Base-by-base conservation (phyloP, 2,113 vertebrate genomes). In the Balaeniceps rex region DNA sequence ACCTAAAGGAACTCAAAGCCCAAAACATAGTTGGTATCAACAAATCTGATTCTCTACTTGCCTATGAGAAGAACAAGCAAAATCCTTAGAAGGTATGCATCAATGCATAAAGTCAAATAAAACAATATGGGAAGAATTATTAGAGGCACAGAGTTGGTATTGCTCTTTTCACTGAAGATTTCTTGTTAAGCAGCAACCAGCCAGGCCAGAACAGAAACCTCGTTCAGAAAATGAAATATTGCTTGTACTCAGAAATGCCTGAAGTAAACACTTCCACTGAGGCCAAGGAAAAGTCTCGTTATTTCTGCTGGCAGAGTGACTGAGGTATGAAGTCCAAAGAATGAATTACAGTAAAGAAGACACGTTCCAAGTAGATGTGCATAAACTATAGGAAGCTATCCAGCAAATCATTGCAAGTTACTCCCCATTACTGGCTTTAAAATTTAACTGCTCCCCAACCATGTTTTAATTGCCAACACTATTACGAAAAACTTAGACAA, bases 261-360 rank as follows among this genome's bases (percentile, higher is more conserved):
- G 46, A 87, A 91, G 85, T 87, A 93, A 96, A 96, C 90, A 88
- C 24, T 85, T 52, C 17, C 75, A 69, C 75, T 40, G 60, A 87
- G 31, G 72, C 86, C 88, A 90, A 75, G 47, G 38, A 88, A 93
- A 93, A 46, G 51, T 55, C 68, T 88, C 4, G 1, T 34, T 94
- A 86, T 83, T 97, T 76, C 64, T 96, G 61, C 88, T 93, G 80
- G 95, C 90, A 93, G 38, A 70, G 17, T 7, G 13, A 79, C 47
- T 5, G 51, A 83, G 55, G 46, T 49, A 70, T 31, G 17, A 78
- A 81, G 55, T 52, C 64, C 85, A 90, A 88, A 47, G 68, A 88
- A 92, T 51, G 33, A 54, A 58, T n/a, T 88, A 86, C 76, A 78
- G 64, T 78, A 91, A 93, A 47, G 68, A 95, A 55, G 33, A 64